phyloP scores from a whole-genome alignment of 2,113 vertebrate species.

The Dunckerocampus dactyliophorus region DNA sequence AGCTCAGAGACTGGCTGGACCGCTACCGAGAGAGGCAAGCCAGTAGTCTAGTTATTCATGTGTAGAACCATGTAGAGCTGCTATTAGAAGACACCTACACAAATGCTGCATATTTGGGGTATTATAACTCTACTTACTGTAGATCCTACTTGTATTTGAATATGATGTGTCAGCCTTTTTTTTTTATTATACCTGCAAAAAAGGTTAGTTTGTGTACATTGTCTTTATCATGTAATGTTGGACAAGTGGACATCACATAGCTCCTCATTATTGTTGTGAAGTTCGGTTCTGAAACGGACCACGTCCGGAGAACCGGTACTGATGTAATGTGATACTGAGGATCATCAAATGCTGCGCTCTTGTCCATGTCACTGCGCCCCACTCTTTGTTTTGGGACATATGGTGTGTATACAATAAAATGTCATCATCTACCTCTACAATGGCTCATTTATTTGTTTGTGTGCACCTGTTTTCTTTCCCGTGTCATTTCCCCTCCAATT shows the following conservation, averaged over 20 bases:
- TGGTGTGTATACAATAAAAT: conserved; percentile 62
- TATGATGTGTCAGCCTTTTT: not conserved
- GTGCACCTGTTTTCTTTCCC: not conserved
- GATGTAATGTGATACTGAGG: conserved; percentile 80
- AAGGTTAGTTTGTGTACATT: conserved; percentile 21
- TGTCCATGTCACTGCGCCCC: conserved; percentile 25
- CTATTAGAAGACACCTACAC: conserved; percentile 26
- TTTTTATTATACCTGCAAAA: not conserved
- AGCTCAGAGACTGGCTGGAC: conserved; percentile 88
- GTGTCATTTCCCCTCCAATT: not conserved
- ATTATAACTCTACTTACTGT: conserved; percentile 29
- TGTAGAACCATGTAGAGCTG: conserved; percentile 65
- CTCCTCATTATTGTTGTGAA: conserved; percentile 82
- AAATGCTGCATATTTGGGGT: conserved; percentile 42
- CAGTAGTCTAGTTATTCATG: conserved; percentile 68
- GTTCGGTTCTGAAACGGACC: conserved; percentile 87
- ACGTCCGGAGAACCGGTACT: conserved; percentile 83
- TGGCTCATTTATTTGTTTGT: not conserved
- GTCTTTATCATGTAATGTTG: not conserved
- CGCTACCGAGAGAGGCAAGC: conserved; percentile 72
- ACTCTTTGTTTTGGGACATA: not conserved
- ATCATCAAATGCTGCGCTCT: conserved; percentile 44
- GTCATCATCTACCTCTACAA: conserved; percentile 30
- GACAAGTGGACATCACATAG: conserved; percentile 36
- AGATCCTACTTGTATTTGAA: not conserved